Conservation (phyloP, 2,113 vertebrate species). For the Mola mola region DNA sequence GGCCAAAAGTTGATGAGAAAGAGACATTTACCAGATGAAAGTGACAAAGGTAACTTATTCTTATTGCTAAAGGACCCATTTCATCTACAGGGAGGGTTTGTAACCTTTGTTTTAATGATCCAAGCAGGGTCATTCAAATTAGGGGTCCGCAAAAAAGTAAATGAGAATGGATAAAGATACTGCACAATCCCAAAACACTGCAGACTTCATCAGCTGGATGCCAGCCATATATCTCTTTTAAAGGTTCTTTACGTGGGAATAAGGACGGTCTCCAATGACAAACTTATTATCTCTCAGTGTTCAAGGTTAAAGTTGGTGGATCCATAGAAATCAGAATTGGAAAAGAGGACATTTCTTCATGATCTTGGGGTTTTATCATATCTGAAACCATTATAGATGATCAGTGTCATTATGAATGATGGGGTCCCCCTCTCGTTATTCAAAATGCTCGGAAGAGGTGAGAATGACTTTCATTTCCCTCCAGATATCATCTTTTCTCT, state of each 20-base stretch:
- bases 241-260: constrained; percentile 74
- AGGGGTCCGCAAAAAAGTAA: constrained; percentile 67
- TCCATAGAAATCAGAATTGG: constrained; percentile 76
- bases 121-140: constrained; percentile 77
- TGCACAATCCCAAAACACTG: constrained; percentile 73
- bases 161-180: constrained; percentile 82
- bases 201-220: constrained; percentile 71
- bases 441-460: constrained; percentile 73
- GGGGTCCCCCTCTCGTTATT: constrained; percentile 72
- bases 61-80: constrained; percentile 44
- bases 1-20: constrained; percentile 1
- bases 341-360: constrained; percentile 73
- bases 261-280: constrained; percentile 77
- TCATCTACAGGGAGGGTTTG: constrained; percentile 58
- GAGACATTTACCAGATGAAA: constrained; percentile 32
- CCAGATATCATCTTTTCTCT: constrained; percentile 67
- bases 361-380: constrained; percentile 77
- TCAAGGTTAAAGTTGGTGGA: constrained; percentile 80
- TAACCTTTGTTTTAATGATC: constrained; percentile 79
- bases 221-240: constrained; percentile 79
- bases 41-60: constrained; percentile 44
- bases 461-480: constrained; percentile 76
- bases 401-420: constrained; percentile 85
- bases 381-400: constrained; percentile 81
- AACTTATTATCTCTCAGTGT: constrained; percentile 80